These are phyloP conservation scores for Eurystomus gularis DNA, from an alignment of 2,113 vertebrate genomes.

Conservation along the genomic window DNA sequence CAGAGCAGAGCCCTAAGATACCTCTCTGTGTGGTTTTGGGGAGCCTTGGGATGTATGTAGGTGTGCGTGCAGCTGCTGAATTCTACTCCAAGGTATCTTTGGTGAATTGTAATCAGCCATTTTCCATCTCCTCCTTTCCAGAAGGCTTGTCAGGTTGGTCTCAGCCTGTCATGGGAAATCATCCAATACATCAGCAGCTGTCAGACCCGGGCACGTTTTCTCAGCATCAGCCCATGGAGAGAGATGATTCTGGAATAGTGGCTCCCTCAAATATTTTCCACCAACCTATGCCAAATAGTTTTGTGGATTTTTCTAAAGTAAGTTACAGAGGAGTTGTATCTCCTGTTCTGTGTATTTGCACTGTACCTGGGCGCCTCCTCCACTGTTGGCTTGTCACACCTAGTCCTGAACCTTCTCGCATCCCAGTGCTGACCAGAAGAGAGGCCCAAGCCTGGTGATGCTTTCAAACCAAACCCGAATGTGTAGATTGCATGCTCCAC, in stretches of 20 bases:
- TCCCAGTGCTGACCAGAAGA: not conserved
- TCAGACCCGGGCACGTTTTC: slow-evolving; percentile 93
- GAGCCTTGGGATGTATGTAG: not conserved
- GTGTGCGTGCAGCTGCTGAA: not conserved
- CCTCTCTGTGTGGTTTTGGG: not conserved
- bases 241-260: slow-evolving; percentile 96
- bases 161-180: slow-evolving; percentile 93
- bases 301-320: slow-evolving; percentile 98
- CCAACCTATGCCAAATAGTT: slow-evolving; percentile 93
- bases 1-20: not conserved
- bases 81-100: not conserved
- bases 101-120: not conserved
- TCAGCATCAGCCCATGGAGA: slow-evolving; percentile 97
- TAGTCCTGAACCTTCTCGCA: not conserved
- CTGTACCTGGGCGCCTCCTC: not conserved
- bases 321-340: not conserved
- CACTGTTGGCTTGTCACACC: not conserved
- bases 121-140: slow-evolving; percentile 67
- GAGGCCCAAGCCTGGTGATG: not conserved
- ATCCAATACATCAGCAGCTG: slow-evolving; percentile 92
- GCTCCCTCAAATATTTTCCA: slow-evolving; percentile 96
- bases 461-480: not conserved
- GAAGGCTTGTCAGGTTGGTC: slow-evolving; percentile 98
- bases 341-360: not conserved
- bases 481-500: not conserved